Evolutionary conservation across 2,797 vertebrate species (phyloP), one percentile per base, ranked within the genome.

Genomic region (Mus caroli): DNA sequence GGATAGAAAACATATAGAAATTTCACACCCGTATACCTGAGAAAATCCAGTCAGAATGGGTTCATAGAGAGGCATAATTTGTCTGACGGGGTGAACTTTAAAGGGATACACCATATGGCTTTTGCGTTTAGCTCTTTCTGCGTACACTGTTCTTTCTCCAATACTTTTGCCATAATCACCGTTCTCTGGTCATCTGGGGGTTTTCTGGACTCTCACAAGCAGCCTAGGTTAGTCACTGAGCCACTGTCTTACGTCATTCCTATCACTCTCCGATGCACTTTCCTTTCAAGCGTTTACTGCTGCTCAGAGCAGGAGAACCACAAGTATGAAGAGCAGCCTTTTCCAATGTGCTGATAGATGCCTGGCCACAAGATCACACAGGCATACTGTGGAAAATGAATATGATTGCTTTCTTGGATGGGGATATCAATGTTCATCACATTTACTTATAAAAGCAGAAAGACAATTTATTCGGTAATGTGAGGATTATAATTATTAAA

Each of bases 371-470:
- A 62, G 56, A 46, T 46, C 77, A 54, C 56, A 37, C 4, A 37
- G 60, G 14, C 28, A 88, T 9, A 20, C 20, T 73, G 24, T 6
- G 56, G 15, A 37, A 56, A 91, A 77, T 92, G 78, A 91, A 82
- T 56, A 58, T 24, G 52, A 69, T 54, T 75, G 40, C 79, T 77
- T 89, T 93, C 10, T 89, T 92, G 60, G 77, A 50, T 78, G 3
- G 62, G 73, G 78, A 60, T 92, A 86, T 20, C n/a, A 20, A 58
- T 64, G 22, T 10, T 50, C n/a, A 75, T 94, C 37, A 92, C 3
- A 78, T 88, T 90, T 79, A 62, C n/a, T 5, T 58, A 67, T 90
- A 58, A 88, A 94, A 73, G 54, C 34, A 90, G 26, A 90, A 67
- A 71, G 40, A 34, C 11, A 43, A 31, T 34, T 83, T 83, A 62